Evolutionary conservation across 1,140 invertebrate genomes (phyloP), one percentile per base, ranked within the genome.

Genomic region (Papilio xuthus): DNA sequence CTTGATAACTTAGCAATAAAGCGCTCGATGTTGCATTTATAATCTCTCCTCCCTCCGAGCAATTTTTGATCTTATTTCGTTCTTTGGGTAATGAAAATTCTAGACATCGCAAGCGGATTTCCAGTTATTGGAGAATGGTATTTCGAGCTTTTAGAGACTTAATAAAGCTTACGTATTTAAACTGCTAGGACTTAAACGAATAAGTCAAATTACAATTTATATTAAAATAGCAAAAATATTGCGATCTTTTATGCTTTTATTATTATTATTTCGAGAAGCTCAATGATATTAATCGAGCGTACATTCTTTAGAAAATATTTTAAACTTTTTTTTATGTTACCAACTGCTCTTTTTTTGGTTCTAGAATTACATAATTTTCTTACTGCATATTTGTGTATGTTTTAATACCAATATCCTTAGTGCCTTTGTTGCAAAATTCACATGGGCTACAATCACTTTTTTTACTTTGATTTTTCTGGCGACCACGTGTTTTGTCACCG

Each of bases 11-110:
- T 85, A 82, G 83, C 88, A 89, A 89, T 90, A 88, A 89, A 82
- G 73, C 78, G 81, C 56, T 79, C 84, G 80, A 79, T 86, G 85
- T 87, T 88, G 85, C 84, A 88, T 88, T 88, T 87, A 90, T 89
- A 90, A 90, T 89, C 85, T 82, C 79, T 78, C 60, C 82, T 81
- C 84, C 81, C 87, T 79, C 82, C 84, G 83, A 84, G 83, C 85
- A 86, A 86, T 85, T 85, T 81, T 84, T 81, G 82, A 80, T 82
- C 83, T 88, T 82, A 84, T 84, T 85, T 77, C 86, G 81, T 83
- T 81, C 80, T 84, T 86, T 86, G 28, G 84, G 86, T 92, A 90
- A 92, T 92, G 89, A 92, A 92, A 92, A 91, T 91, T 91, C 86
- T 90, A 91, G 87, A 90, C 89, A 86, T 88, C 86, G 80, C 82